Base-by-base conservation (phyloP, 2,888 invertebrate genomes). In the Chouioia cunea region DNA sequence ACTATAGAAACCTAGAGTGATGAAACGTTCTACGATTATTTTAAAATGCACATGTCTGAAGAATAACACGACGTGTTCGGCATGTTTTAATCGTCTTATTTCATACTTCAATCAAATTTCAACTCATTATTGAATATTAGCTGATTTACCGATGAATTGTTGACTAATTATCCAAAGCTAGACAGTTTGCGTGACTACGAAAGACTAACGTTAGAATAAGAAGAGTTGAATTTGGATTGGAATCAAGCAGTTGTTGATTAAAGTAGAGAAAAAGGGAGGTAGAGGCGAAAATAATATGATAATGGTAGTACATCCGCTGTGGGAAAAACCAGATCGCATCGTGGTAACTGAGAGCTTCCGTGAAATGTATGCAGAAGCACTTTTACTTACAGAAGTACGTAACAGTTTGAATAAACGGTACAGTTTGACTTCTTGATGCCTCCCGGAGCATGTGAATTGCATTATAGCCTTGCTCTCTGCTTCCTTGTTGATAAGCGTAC, bases 251-350 rank as follows among this genome's bases (percentile, higher is more conserved):
- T 36, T 4, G 36, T 4, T 36, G 36, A 36, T 36, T 36, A 36
- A 36, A 36, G 36, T 10, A 12, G 10, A 36, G 12, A 36, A 27
- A 54, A 43, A n/a, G 22, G 53, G 23, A 63, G 63, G 53, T 53
- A 44, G 22, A 53, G 44, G 64, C 10, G 53, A 52, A 64, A 64
- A 54, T 64, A 54, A 64, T 54, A 54, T 47, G 64, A 64, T 64
- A 54, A 64, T 64, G 44, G 54, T 27, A 54, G 47, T 64, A 64
- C 27, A 64, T 64, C 46, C 54, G 64, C 46, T 50, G 64, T 64
- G 64, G 54, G 64, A 64, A 64, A 54, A 64, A 50, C n/a, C 46
- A 64, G 64, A 64, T 64, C 64, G 54, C 64, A 64, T 64, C 64
- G 64, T 54, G 64, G 64, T 27, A 54, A 54, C 64, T 27, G 16